phyloP scores from a whole-genome alignment of 2,888 invertebrate genomes.

The Leptopilina drosophilae region DNA sequence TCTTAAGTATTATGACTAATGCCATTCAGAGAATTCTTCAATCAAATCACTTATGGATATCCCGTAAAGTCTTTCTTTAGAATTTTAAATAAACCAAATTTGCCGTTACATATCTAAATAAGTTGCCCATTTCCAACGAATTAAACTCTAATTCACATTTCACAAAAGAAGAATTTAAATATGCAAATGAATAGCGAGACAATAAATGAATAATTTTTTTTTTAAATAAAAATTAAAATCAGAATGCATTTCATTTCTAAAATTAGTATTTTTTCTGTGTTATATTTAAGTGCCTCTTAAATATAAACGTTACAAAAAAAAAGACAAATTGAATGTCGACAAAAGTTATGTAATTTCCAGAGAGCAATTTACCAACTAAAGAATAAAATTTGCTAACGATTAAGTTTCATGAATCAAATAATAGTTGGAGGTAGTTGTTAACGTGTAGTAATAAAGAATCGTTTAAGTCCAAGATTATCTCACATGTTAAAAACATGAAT shows the following conservation, averaged over 20 bases:
- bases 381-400: conserved; percentile 21
- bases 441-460: background rate
- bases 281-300: background rate
- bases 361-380: background rate
- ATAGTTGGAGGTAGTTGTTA: background rate
- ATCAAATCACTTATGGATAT: conserved; percentile 24
- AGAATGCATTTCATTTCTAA: background rate
- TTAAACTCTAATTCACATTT: background rate
- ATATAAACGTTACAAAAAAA: conserved; percentile 4
- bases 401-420: conserved; percentile 23
- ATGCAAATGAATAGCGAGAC: background rate
- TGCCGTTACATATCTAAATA: conserved; percentile 9
- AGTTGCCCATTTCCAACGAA: background rate
- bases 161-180: background rate
- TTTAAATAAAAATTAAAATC: background rate
- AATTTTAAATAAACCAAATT: conserved; percentile 9
- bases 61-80: conserved; percentile 19
- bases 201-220: background rate
- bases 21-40: conserved; percentile 13
- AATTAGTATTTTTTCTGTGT: background rate
- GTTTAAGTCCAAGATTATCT: too few relatives aligned
- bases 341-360: background rate
- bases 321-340: background rate
- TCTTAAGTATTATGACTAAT: conserved; percentile 18
- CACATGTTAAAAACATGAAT: background rate